These are phyloP conservation scores for Dromius quadrimaculatus DNA, from an alignment of 2,888 invertebrate species.

Conservation along the genomic window DNA sequence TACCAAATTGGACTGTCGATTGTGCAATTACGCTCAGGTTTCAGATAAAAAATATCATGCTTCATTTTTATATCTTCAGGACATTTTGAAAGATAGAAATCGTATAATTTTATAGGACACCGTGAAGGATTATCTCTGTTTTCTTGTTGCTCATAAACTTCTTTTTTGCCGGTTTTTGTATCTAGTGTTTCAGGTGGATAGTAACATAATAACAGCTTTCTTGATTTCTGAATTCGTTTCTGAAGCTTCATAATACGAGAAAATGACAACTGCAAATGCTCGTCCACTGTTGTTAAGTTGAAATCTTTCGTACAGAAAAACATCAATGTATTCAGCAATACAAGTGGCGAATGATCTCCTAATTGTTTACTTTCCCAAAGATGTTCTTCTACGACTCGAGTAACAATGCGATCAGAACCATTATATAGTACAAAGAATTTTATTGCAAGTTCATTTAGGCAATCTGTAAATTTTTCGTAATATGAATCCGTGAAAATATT, in stretches of 20 bases:
- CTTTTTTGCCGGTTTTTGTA: constrained; percentile 67
- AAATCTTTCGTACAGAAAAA: constrained; percentile 95
- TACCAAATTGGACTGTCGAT: constrained; percentile 94
- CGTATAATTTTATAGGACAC: constrained; percentile 93
- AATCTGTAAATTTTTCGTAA: constrained; percentile 87
- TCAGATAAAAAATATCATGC: constrained; percentile 84
- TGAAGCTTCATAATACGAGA: constrained; percentile 79
- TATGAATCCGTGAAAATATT: constrained; percentile 90
- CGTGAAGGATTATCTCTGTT: constrained; percentile 75
- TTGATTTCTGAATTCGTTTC: not conserved
- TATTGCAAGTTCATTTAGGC: constrained; percentile 83
- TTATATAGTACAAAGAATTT: constrained; percentile 81
- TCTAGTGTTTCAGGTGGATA: constrained; percentile 58
- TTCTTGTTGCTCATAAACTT: constrained; percentile 71
- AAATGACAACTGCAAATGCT: constrained; percentile 88
- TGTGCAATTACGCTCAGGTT: constrained; percentile 88
- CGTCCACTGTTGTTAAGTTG: constrained; percentile 86
- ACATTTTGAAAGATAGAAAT: constrained; percentile 93
- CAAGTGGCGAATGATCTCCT: constrained; percentile 91
- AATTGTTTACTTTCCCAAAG: constrained; percentile 93
- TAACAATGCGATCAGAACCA: constrained; percentile 85
- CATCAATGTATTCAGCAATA: constrained; percentile 87
- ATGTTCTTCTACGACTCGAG: constrained; percentile 90
- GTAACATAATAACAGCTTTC: not conserved
- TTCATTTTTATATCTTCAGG: constrained; percentile 89